Conservation (phyloP, 2,113 vertebrate genomes). For the Neogale vison region DNA sequence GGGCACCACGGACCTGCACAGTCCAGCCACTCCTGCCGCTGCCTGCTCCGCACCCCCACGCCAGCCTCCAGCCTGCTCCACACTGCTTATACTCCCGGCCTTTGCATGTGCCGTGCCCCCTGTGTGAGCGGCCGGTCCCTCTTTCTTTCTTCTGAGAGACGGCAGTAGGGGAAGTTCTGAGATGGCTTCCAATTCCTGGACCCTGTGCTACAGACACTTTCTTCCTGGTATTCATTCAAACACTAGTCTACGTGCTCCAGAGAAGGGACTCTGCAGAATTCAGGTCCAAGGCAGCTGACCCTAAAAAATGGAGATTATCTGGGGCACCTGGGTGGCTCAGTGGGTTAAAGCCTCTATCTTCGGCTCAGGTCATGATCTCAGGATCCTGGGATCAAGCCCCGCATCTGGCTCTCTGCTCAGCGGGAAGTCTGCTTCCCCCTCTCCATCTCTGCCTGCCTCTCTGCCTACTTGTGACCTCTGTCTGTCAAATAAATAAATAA, state of each 20-base stretch:
- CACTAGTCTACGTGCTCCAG: rapidly evolving
- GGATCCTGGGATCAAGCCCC: no score
- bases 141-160: neutral
- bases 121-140: neutral
- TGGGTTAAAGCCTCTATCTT: no score
- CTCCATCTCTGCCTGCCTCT: no score
- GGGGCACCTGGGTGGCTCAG: no score
- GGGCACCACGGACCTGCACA: rapidly evolving
- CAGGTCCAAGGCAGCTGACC: neutral
- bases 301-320: neutral
- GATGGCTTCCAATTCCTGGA: neutral
- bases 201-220: neutral
- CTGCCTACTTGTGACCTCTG: no score
- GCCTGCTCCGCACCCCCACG: rapidly evolving
- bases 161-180: neutral
- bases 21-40: neutral
- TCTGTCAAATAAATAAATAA: no score
- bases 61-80: neutral
- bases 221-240: neutral
- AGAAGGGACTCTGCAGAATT: neutral
- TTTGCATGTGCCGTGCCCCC: rapidly evolving
- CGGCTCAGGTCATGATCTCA: no score
- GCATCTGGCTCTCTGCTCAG: no score
- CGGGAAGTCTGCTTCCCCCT: no score
- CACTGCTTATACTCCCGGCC: neutral